These are phyloP conservation scores for Synanthedon andrenaeformis DNA, from an alignment of 2,888 invertebrate species.

Conservation along the genomic window DNA sequence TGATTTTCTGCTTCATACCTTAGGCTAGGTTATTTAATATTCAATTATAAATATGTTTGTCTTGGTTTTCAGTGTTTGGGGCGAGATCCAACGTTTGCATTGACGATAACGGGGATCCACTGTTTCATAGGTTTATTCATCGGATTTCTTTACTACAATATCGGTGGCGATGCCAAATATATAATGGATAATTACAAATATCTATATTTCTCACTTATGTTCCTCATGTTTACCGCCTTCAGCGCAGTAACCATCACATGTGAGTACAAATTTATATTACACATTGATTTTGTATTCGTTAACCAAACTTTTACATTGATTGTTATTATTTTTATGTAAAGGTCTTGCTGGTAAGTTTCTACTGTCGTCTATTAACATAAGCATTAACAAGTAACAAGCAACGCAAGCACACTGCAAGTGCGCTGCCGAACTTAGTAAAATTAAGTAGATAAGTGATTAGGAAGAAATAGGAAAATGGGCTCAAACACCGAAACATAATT, in stretches of 20 bases:
- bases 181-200: slow-evolving; percentile 89
- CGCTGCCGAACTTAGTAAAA: too few relatives aligned
- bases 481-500: too few relatives aligned
- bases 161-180: slow-evolving; percentile 88
- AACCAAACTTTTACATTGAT: background rate
- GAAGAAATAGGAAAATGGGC: too few relatives aligned
- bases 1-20: too few relatives aligned
- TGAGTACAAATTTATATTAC: slow-evolving; percentile 61
- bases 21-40: too few relatives aligned
- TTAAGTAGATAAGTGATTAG: too few relatives aligned
- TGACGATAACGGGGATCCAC: slow-evolving; percentile 84
- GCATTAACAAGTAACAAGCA: too few relatives aligned
- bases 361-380: too few relatives aligned
- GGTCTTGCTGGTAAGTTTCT: too few relatives aligned
- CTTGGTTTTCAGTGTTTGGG: slow-evolving; percentile 60
- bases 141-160: slow-evolving; percentile 84
- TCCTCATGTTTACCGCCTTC: slow-evolving; percentile 94
- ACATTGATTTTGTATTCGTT: background rate
- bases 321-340: too few relatives aligned
- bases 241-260: slow-evolving; percentile 91
- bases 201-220: slow-evolving; percentile 92
- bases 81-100: slow-evolving; percentile 80
- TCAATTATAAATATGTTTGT: background rate
- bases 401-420: too few relatives aligned
- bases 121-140: slow-evolving; percentile 83